Evolutionary conservation across 2,888 invertebrate genomes (phyloP).

Genomic region (Drosophila melanosoma): DNA sequence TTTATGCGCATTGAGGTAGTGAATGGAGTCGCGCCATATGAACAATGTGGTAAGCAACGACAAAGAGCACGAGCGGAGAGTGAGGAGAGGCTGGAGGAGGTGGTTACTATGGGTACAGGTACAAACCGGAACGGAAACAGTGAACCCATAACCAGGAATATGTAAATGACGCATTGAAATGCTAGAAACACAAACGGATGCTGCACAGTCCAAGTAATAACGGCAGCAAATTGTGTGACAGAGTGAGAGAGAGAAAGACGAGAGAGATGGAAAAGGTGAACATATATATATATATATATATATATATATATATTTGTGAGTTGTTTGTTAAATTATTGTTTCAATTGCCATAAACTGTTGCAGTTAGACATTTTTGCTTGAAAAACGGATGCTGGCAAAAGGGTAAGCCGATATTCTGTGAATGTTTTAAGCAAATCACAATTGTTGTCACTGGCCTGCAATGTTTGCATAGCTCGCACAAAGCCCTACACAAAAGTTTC

Average conservation of each 20-base stretch:
- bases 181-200: slow-evolving; percentile 48
- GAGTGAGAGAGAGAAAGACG: neutral
- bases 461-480: slow-evolving; percentile 66
- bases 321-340: slow-evolving; percentile 34
- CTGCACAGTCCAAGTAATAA: slow-evolving; percentile 6
- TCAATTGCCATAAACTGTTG: slow-evolving; percentile 60
- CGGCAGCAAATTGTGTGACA: neutral
- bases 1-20: slow-evolving; percentile 66
- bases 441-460: slow-evolving; percentile 67
- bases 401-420: neutral
- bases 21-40: slow-evolving; percentile 61
- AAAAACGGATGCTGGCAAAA: neutral
- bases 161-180: slow-evolving; percentile 56
- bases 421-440: slow-evolving; percentile 42
- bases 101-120: neutral
- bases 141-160: slow-evolving; percentile 37
- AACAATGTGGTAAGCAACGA: slow-evolving; percentile 55
- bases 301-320: slow-evolving; percentile 6
- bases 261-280: neutral
- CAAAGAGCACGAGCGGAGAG: neutral
- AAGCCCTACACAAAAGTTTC: slow-evolving; percentile 56
- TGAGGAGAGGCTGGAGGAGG: neutral
- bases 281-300: slow-evolving; percentile 7
- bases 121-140: slow-evolving; percentile 15
- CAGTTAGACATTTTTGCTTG: slow-evolving; percentile 20